These are phyloP conservation scores for Oscheius sp. DNA, from an alignment of 2,888 invertebrate genomes.

Conservation along the genomic window DNA sequence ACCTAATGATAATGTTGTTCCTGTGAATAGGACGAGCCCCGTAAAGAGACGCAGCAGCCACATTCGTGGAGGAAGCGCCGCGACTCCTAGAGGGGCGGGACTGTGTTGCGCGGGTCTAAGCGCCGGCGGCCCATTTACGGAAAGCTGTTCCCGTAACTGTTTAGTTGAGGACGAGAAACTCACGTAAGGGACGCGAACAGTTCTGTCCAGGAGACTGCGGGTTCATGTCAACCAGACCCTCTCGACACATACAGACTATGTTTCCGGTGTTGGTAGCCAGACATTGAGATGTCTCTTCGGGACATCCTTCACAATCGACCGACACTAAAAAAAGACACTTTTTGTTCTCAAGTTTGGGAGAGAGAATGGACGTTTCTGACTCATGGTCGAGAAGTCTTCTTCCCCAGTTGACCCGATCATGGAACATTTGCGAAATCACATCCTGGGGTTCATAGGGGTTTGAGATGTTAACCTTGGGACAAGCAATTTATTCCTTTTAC, in stretches of 20 bases:
- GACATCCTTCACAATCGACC: conserved; percentile 39
- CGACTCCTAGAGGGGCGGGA: conserved; percentile 31
- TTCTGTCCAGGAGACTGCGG: conserved; percentile 37
- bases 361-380: no score
- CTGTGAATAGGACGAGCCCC: conserved; percentile 14
- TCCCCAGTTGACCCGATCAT: no score
- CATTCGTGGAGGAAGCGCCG: conserved; percentile 23
- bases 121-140: conserved; percentile 32
- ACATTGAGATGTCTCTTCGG: conserved; percentile 39
- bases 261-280: conserved; percentile 40
- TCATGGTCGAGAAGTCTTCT: no score
- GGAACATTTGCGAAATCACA: no score
- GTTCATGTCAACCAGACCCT: conserved; percentile 39
- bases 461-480: no score
- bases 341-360: no score
- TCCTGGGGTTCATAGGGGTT: background rate
- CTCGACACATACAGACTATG: conserved; percentile 40
- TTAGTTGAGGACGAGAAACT: conserved; percentile 13
- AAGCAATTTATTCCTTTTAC: no score
- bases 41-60: conserved; percentile 37
- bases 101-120: conserved; percentile 2
- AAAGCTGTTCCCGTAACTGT: conserved; percentile 3
- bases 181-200: conserved; percentile 23
- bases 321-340: conserved; percentile 29
- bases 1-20: conserved; percentile 28